Percentiles rank a stretch among this genome's conserved stretches.
Evolutionary conservation across 2,113 vertebrate species (phyloP).

Genomic region (Sturnira hondurensis): DNA sequence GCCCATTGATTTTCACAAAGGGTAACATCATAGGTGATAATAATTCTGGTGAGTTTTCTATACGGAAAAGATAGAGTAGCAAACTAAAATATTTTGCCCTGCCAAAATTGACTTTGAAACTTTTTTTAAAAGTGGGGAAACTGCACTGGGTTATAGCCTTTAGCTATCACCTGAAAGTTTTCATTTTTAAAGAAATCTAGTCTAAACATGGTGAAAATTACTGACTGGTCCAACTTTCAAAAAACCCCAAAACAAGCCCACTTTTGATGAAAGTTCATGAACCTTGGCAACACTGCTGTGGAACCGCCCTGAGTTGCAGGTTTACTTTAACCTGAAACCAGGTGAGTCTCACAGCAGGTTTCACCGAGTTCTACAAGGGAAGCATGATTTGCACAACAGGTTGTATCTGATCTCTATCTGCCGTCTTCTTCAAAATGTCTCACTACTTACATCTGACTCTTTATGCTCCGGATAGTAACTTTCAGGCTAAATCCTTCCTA

Average conservation of each 20-base stretch:
- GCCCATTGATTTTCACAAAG: not conserved
- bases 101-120: not conserved
- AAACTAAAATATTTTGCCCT: not conserved
- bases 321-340: constrained; percentile 45
- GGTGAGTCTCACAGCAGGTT: not conserved
- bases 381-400: not conserved
- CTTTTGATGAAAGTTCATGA: constrained; percentile 46
- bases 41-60: not conserved
- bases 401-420: not conserved
- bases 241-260: not conserved
- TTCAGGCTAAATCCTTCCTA: not conserved
- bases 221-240: not conserved
- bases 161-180: not conserved
- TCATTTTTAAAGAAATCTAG: constrained; percentile 42
- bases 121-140: not conserved
- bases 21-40: not conserved
- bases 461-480: not conserved
- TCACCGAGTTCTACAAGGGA: constrained; percentile 24
- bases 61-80: not conserved
- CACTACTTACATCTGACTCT: not conserved
- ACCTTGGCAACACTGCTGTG: constrained; percentile 47
- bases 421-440: not conserved
- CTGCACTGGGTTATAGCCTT: not conserved
- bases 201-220: constrained; percentile 40
- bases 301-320: constrained; percentile 34